Percentiles rank a stretch among this genome's conserved stretches.
Conservation (phyloP, 2,888 invertebrate genomes). For the Erpobdella octoculata region DNA sequence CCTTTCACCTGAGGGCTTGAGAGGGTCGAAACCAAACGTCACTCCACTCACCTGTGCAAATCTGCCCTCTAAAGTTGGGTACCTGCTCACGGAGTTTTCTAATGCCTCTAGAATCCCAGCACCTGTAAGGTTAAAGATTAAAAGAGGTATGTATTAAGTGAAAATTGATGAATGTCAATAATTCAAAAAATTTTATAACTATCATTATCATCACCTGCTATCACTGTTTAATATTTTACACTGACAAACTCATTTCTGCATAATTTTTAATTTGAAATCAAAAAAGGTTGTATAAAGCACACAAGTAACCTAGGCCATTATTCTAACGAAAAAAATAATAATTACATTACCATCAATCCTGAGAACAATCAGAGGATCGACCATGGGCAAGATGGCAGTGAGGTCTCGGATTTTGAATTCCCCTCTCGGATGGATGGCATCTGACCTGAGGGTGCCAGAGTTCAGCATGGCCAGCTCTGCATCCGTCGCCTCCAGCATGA, state of each 20-base stretch:
- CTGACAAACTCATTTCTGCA: background rate
- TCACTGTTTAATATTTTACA: background rate
- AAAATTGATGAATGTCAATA: background rate
- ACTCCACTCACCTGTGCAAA: constrained; percentile 73
- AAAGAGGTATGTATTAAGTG: background rate
- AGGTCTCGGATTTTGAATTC: constrained; percentile 76
- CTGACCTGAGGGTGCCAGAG: constrained; percentile 71
- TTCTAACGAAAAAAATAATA: background rate
- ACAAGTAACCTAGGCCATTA: background rate
- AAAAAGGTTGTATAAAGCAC: background rate
- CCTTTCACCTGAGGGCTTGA: constrained; percentile 63
- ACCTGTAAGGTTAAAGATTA: constrained; percentile 1
- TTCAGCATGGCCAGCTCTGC: constrained; percentile 78
- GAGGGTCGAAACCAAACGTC: constrained; percentile 53
- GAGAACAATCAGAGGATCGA: constrained; percentile 72
- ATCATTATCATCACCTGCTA: background rate
- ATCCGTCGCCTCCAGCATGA: constrained; percentile 67
- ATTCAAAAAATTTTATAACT: background rate
- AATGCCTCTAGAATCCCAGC: constrained; percentile 62
- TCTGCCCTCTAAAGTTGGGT: constrained; percentile 77
- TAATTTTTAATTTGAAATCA: background rate
- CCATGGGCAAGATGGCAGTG: constrained; percentile 73
- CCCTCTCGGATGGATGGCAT: constrained; percentile 70
- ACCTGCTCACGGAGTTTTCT: constrained; percentile 77
- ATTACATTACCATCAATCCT: constrained; percentile 60